Conservation (phyloP, 2,797 vertebrate species). For the Coranthus polyacanthus region DNA sequence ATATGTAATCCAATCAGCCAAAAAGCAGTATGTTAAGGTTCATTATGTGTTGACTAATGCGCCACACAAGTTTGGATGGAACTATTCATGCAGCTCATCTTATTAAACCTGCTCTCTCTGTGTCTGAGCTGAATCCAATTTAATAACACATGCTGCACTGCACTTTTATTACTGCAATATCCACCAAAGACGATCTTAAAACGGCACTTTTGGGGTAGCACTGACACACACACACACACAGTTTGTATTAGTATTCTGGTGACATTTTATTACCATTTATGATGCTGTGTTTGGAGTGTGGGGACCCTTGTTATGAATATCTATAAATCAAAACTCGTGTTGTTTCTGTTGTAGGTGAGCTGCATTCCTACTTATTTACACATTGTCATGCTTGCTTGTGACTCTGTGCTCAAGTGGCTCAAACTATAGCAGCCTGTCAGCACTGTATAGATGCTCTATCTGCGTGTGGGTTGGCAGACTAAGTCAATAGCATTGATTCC, state of each 20-base stretch:
- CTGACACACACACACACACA: constrained; percentile 33
- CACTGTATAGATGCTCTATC: background rate
- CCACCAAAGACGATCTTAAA: constrained; percentile 35
- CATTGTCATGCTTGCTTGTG: background rate
- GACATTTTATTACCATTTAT: constrained; percentile 29
- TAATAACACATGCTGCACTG: constrained; percentile 67
- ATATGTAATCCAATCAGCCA: constrained; percentile 66
- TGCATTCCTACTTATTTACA: background rate
- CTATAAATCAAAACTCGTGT: constrained; percentile 7
- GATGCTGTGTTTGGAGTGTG: constrained; percentile 9
- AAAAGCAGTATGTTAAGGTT: constrained; percentile 61
- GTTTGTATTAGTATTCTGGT: constrained; percentile 28
- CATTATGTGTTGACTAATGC: constrained; percentile 73
- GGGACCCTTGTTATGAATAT: constrained; percentile 27
- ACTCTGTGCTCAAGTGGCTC: background rate
- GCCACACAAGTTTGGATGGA: constrained; percentile 68
- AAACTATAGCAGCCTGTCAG: background rate
- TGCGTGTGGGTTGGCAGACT: background rate
- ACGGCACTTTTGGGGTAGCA: constrained; percentile 38
- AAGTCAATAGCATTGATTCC: constrained; percentile 53
- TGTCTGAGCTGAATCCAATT: constrained; percentile 65
- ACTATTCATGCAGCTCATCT: constrained; percentile 71
- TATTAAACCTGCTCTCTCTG: constrained; percentile 67
- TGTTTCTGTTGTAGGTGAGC: background rate
- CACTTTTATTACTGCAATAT: constrained; percentile 66